Percentiles rank a stretch among this genome's conserved stretches.
Conservation (phyloP, 2,797 vertebrate genomes). For the Ispidina lecontei region DNA sequence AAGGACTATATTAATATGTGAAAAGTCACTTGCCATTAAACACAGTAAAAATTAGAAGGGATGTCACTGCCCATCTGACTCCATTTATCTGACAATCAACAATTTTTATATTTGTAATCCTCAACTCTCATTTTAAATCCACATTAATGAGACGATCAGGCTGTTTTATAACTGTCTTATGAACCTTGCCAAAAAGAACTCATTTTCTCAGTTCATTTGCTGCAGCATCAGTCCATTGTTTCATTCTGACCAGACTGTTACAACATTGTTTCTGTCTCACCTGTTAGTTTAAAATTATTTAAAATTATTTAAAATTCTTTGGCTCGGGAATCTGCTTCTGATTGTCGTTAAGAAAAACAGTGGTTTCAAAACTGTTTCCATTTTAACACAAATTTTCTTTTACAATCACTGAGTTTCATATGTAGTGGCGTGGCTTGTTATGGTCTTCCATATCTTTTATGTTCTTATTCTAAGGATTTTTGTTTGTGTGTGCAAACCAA, state of each 20-base stretch:
- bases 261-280: background rate
- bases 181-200: slow-evolving; percentile 20
- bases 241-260: background rate
- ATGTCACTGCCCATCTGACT: background rate
- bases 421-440: background rate
- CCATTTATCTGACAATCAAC: slow-evolving; percentile 41
- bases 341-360: background rate
- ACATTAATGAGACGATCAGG: slow-evolving; percentile 11
- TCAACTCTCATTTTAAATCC: slow-evolving; percentile 26
- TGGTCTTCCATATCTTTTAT: background rate
- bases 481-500: background rate
- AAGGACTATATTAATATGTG: background rate
- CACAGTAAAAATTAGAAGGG: slow-evolving; percentile 26
- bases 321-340: background rate
- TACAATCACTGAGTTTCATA: background rate
- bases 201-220: slow-evolving; percentile 57
- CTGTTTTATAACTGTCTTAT: slow-evolving; percentile 9
- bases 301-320: too few species aligned
- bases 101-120: slow-evolving; percentile 5
- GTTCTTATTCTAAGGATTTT: background rate
- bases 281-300: slow-evolving; percentile 24
- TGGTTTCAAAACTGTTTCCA: background rate
- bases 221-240: slow-evolving; percentile 21
- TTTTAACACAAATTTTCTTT: background rate
- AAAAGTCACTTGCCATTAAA: slow-evolving; percentile 8